Base-by-base conservation (phyloP, 2,113 vertebrate genomes). In the Crotalus tigris region DNA sequence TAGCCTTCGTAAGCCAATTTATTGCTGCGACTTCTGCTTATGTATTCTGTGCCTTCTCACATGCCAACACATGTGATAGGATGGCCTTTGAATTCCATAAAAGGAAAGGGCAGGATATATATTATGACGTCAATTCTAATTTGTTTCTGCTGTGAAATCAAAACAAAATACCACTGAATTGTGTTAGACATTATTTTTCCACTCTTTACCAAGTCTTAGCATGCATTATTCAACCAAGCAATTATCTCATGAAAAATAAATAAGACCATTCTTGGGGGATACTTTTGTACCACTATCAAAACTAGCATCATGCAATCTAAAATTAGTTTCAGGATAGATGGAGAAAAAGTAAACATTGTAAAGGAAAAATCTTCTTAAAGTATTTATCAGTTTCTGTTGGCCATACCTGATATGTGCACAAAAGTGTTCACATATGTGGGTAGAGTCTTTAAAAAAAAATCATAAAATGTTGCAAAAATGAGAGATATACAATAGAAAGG, bases 161-260 rank as follows among this genome's bases (percentile, higher is more conserved):
- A 39, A 93, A 89, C 51, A 87, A 92, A 94, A 85, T 26, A 44
- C 89, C 93, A 95, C 64, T 92, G 95, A 96, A n/a, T 81, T 90
- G 93, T 91, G 91, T 96, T 95, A 96, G 85, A 93, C 81, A 94
- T 91, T 95, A 88, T 96, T 96, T 95, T 96, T 91, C 75, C 93
- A 93, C 89, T 97, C 94, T 94, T 97, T 97, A 97, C 91, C 95
- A 94, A 96, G 90, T 93, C 91, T 96, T 94, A 95, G 95, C 85
- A 96, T 97, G 95, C 93, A 97, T 97, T 97, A 98, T 97, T 98
- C 96, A 98, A 97, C 97, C 95, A 97, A 98, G 96, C 95, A 98
- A 97, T 98, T 97, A 97, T 96, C 95, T 94, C 91, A 94, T 96
- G 95, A 97, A 97, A 98, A 97, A 97, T 96, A 97, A 97, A 96